These are phyloP conservation scores for Sander lucioperca DNA, from an alignment of 2,113 vertebrate genomes.

Conservation along the genomic window DNA sequence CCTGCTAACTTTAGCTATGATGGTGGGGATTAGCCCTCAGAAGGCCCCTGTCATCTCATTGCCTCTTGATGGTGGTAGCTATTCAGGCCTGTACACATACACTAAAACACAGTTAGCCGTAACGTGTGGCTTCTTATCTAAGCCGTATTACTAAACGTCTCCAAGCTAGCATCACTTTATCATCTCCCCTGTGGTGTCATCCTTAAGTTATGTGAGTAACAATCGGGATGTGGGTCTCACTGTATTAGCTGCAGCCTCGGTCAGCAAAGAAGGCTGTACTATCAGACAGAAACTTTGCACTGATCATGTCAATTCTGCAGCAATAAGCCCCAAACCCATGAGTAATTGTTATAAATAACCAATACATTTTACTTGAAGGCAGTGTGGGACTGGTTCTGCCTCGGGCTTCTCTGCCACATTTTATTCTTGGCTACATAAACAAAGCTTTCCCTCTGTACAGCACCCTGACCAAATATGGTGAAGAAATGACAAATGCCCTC, in stretches of 20 bases:
- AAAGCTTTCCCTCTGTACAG: constrained; percentile 70
- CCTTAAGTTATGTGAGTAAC: constrained; percentile 8
- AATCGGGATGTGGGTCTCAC: constrained; percentile 10
- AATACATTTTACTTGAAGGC: constrained; percentile 37
- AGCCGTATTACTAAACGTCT: neutral
- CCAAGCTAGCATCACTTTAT: constrained; percentile 18
- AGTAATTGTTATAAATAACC: constrained; percentile 52
- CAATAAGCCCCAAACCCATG: constrained; percentile 38
- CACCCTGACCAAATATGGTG: constrained; percentile 83
- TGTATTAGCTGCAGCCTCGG: constrained; percentile 15
- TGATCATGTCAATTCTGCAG: constrained; percentile 34
- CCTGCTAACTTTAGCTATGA: constrained; percentile 73
- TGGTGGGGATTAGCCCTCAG: constrained; percentile 66
- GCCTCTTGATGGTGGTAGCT: constrained; percentile 63
- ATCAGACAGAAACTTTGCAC: constrained; percentile 35
- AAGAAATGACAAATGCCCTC: constrained; percentile 79
- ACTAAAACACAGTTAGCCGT: constrained; percentile 7
- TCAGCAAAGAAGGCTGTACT: constrained; percentile 21
- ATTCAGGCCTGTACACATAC: constrained; percentile 51
- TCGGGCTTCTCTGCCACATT: constrained; percentile 57
- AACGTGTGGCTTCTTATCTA: constrained; percentile 7
- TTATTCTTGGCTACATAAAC: constrained; percentile 78
- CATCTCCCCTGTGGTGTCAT: constrained; percentile 29
- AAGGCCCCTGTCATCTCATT: constrained; percentile 73
- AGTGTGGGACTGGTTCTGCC: constrained; percentile 49